Evolutionary conservation across 2,888 invertebrate species (phyloP), one percentile per base, ranked within the genome.

Genomic region (Campoplex capitator): DNA sequence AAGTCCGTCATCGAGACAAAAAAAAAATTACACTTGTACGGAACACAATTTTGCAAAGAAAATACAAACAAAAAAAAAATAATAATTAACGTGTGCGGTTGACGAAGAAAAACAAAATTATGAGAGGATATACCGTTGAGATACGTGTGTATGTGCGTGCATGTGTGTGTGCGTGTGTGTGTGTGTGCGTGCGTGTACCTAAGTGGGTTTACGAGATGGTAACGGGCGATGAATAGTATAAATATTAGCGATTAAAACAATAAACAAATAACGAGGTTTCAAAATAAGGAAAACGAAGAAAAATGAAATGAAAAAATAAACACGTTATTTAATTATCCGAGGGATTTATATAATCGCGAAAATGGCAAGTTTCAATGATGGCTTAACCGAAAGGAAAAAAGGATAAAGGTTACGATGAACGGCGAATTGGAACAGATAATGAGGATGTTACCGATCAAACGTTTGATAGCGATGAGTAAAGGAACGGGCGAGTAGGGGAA

Each of bases 201-300:
- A 35, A 54, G 80, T 88, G 83, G 88, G 85, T 28, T 70, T 56
- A 76, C 38, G 73, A 68, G 42, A 73, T 74, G 48, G 73, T 84
- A 84, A 82, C 77, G 88, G 85, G 84, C 84, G 88, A 85, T 76
- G 89, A 88, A 90, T 91, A 91, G 91, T 90, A 89, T 89, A 89
- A 88, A 84, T 87, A 91, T 90, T 92, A 92, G 86, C 87, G 87
- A 90, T 77, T 83, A 79, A 92, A 92, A 91, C 91, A 91, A 89
- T 91, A 92, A 76, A 90, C 91, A 91, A 88, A 89, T 91, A 91
- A 92, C 88, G 87, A 92, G 84, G 88, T 89, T 91, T 91, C 89
- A 83, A 89, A 91, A 88, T 91, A 91, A 90, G 88, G 88, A 18
- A 56, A 56, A 18, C 38, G 18, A 77, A 38, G 23, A 54, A 13